These are phyloP conservation scores for Hippocampus guttulatus DNA, from an alignment of 2,113 vertebrate species.

Conservation along the genomic window DNA sequence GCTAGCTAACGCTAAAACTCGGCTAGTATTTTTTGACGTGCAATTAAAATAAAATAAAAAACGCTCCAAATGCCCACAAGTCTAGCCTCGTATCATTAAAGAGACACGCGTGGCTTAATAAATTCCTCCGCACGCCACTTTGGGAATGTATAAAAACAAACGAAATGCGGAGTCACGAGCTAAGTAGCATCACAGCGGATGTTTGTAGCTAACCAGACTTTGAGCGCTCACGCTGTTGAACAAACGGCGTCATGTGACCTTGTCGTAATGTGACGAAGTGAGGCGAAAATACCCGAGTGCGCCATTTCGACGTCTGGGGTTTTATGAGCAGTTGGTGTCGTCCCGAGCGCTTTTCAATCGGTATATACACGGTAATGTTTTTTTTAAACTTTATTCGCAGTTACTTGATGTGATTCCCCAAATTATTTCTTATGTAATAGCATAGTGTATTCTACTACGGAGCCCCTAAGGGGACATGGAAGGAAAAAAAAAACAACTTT, in stretches of 20 bases:
- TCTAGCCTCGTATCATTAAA: neutral
- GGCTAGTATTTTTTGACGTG: neutral
- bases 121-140: neutral
- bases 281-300: slow-evolving; percentile 13
- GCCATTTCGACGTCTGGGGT: neutral
- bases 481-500: too few species aligned
- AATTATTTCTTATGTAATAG: neutral
- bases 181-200: neutral
- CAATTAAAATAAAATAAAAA: slow-evolving; percentile 8
- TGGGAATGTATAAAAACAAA: neutral
- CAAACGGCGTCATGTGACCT: slow-evolving; percentile 47
- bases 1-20: slow-evolving; percentile 11
- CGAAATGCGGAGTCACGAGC: neutral
- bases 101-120: neutral
- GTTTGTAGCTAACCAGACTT: slow-evolving; percentile 9
- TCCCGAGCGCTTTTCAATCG: neutral
- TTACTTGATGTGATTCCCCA: neutral
- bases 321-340: neutral
- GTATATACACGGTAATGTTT: neutral
- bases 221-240: slow-evolving; percentile 8
- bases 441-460: neutral
- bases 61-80: neutral
- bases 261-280: neutral
- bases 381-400: neutral
- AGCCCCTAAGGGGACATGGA: too few species aligned